Percentiles rank a stretch among this genome's conserved stretches.
Conservation (phyloP, 2,113 vertebrate genomes). For the Gambusia affinis region DNA sequence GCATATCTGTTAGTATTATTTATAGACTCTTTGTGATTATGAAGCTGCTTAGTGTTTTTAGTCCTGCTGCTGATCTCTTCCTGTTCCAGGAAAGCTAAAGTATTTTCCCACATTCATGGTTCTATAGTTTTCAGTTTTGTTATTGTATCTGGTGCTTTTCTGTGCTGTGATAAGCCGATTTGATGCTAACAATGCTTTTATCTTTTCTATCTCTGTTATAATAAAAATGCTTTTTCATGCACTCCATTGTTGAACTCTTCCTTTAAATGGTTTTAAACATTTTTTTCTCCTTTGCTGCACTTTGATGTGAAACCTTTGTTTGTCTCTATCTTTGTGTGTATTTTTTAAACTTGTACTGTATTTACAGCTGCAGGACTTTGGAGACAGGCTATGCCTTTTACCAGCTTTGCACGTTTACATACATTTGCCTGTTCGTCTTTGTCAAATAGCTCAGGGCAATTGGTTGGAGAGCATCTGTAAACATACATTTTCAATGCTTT, state of each 20-base stretch:
- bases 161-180: conserved; percentile 70
- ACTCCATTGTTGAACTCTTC: conserved; percentile 21
- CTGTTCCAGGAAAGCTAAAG: conserved; percentile 31
- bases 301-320: background rate
- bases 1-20: conserved; percentile 44
- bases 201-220: conserved; percentile 77
- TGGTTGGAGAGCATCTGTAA: no score
- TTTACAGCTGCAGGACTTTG: background rate
- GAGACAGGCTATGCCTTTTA: no score
- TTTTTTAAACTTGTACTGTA: background rate
- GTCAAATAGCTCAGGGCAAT: no score
- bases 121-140: conserved; percentile 37
- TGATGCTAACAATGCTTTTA: conserved; percentile 71
- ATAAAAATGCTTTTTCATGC: conserved; percentile 74
- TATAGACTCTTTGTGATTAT: conserved; percentile 61
- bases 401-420: no score
- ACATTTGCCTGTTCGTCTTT: no score
- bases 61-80: conserved; percentile 56
- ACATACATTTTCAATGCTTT: no score
- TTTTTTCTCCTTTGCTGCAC: background rate
- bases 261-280: conserved; percentile 14
- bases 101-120: conserved; percentile 43
- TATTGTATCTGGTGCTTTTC: conserved; percentile 72
- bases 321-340: no score
- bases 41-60: conserved; percentile 61